Evolutionary conservation across 2,113 vertebrate genomes (phyloP).

Genomic region (Willisornis vidua): DNA sequence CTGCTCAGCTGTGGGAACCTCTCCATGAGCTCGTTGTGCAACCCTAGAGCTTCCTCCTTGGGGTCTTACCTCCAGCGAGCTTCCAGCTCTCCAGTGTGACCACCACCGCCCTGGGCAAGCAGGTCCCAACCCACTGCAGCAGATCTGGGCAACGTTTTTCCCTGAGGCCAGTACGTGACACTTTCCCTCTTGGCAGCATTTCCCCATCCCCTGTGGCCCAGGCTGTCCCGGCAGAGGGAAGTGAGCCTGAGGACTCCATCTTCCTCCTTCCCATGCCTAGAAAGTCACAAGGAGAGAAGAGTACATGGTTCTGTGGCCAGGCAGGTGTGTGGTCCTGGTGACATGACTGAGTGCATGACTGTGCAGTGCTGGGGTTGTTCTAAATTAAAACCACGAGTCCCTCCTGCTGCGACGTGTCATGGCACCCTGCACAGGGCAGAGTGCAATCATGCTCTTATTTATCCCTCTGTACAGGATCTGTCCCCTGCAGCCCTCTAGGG

Average conservation of each 20-base stretch:
- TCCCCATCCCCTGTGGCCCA: constrained; percentile 1
- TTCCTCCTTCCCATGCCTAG: constrained; percentile 65
- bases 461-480: neutral
- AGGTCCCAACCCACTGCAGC: neutral
- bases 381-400: neutral
- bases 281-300: constrained; percentile 39
- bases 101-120: constrained; percentile 47
- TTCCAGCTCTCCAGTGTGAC: constrained; percentile 59
- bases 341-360: neutral
- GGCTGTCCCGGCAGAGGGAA: constrained; percentile 53
- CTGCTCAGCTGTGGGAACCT: constrained; percentile 71
- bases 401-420: neutral
- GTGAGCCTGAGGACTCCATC: constrained; percentile 35
- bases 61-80: constrained; percentile 38
- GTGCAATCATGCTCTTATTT: neutral
- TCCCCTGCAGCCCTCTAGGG: neutral
- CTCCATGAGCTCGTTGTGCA: constrained; percentile 58
- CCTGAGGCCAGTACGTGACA: neutral
- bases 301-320: neutral
- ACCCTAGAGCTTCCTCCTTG: constrained; percentile 71
- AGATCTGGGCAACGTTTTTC: neutral
- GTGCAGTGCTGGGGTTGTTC: neutral
- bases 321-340: neutral
- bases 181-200: neutral
- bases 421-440: neutral